Evolutionary conservation across 2,888 invertebrate genomes (phyloP), one percentile per base, ranked within the genome.

Genomic region (Agonopterix alstromeriana): DNA sequence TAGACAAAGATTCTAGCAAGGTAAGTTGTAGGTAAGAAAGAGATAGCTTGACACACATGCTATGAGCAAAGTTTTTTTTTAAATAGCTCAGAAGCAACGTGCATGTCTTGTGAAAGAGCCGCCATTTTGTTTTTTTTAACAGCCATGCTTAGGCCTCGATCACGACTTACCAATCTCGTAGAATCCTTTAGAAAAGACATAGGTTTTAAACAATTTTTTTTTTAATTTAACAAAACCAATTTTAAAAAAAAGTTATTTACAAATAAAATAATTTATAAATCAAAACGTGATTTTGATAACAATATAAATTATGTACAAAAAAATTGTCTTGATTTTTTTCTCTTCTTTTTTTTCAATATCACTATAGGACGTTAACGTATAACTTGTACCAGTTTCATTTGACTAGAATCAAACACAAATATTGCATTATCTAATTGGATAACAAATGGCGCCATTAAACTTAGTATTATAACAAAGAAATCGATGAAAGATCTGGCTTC

Each of bases 161-260:
- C 42, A 56, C 67, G 55, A 77, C 87, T 87, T 77, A 87, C 87
- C 87, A 47, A 87, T 82, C 62, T 87, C 86, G 73, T 79, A 84
- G 78, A 86, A 84, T 87, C 87, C 87, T 87, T 77, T 27, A 41
- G 77, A 61, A 55, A 72, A 77, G 76, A 74, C 77, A 80, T 77
- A 78, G 56, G 60, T 58, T 63, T 60, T 40, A 49, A 52, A 49
- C 10, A 10, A 42, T 12, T 11, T 8, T 12, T 11, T 8, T 11
- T 42, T 42, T 42, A 10, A 42, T 11, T 11, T 62, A 60, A 56
- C 61, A 60, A 60, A 58, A 60, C 55, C 53, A 55, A 52, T 51
- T n/a, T 51, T 35, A 60, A 63, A 61, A 55, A 42, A 45, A 53
- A 54, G 50, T 58, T 54, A 57, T 55, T 55, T 53, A 53, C 47